phyloP scores from a whole-genome alignment of 2,113 vertebrate genomes.

The Grammomys dolichurus region DNA sequence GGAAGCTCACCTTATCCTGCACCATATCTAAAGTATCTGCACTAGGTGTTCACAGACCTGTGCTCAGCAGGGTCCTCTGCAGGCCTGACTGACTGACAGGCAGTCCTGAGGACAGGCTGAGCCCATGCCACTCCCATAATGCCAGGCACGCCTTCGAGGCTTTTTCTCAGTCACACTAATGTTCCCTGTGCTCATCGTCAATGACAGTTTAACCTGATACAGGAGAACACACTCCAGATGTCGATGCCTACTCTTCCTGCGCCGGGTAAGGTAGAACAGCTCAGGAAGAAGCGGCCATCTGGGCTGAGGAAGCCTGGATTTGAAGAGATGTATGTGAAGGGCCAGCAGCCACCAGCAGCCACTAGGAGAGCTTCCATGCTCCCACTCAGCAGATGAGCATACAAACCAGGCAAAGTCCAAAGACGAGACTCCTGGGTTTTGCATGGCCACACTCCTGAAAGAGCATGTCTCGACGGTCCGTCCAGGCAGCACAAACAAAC shows the following conservation, averaged over 20 bases:
- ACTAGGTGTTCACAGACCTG: neutral
- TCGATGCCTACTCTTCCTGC: neutral
- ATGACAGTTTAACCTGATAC: neutral
- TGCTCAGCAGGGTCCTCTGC: neutral
- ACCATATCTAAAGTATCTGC: conserved; percentile 15
- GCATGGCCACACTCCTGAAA: neutral
- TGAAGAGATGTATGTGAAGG: neutral
- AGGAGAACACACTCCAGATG: neutral
- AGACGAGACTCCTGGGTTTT: neutral
- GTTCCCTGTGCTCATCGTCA: neutral
- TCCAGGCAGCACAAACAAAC: conserved; percentile 27
- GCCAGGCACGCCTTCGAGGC: neutral
- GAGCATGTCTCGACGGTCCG: neutral
- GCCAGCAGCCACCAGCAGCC: neutral
- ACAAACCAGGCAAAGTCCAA: neutral
- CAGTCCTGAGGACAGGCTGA: neutral
- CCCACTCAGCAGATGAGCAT: neutral
- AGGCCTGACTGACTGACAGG: too few relatives aligned
- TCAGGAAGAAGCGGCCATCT: fast-evolving
- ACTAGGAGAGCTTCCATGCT: neutral
- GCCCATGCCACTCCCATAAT: neutral
- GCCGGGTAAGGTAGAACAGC: neutral
- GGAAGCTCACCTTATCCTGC: conserved; percentile 17
- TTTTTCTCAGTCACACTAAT: neutral
- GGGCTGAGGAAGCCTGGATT: neutral